Base-by-base conservation (phyloP, 2,797 vertebrate genomes). In the Morelia viridis region DNA sequence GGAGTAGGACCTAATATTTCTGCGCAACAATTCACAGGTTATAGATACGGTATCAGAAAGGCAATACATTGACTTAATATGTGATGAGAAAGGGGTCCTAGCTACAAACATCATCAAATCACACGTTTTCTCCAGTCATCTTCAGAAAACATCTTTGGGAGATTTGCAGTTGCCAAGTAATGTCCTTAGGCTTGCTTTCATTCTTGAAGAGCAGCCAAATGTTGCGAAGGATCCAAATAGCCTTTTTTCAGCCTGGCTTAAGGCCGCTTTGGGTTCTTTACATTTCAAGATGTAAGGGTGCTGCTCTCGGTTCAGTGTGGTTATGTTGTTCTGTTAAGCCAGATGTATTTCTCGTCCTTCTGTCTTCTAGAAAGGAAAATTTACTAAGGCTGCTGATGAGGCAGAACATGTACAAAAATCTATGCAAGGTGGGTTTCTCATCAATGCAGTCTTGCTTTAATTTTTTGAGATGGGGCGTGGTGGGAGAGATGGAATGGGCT, bases 351-450 rank as follows among this genome's bases (percentile, higher is more conserved):
- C 68, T 41, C n/a, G 0, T 35, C 57, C 56, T 92, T 92, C 50
- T 53, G 8, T 53, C 94, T 97, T 97, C 92, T 97, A 99, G 99
- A 99, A 98, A 97, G 97, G 98, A 94, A 98, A 98, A 91, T 96
- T 98, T 94, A 89, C 97, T 88, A 96, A 94, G 93, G 97, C 97
- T 91, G 97, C 98, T 91, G 97, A 98, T 83, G 98, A 98, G 95
- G 97, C 98, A n/a, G 96, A 96, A 84, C 98, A 97, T 83, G 97
- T 98, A 57, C 96, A 98, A 91, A 97, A 97, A 96, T 96, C 97
- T 96, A 98, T 99, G 98, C 98, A 99, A 99, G 99, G 99, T 99
- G 97, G 76, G 96, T 94, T 58, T 95, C 35, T 31, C 86, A n/a
- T 13, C 88, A 85, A 9, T 4, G 0, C 6, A 83, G 80, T 13